Conservation (phyloP, 2,113 vertebrate species). For the Salvelinus sp. region DNA sequence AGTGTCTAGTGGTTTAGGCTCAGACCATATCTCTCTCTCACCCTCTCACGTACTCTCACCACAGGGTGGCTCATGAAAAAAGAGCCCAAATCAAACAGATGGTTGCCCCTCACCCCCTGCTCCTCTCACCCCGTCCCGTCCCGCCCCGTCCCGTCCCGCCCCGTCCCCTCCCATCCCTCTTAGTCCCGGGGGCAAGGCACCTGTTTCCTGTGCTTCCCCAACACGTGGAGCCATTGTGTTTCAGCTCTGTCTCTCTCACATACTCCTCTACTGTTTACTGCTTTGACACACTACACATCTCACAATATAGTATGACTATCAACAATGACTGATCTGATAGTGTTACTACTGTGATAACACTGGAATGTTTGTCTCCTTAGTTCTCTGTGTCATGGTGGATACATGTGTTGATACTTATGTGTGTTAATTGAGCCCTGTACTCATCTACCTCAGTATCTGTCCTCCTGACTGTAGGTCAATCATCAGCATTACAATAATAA, state of each 20-base stretch:
- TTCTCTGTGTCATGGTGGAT: too few species aligned
- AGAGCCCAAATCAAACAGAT: slow-evolving; percentile 41
- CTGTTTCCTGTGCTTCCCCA: slow-evolving; percentile 61
- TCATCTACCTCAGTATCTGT: neutral
- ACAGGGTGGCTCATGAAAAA: slow-evolving; percentile 28
- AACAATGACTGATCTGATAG: too few species aligned
- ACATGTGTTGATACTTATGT: too few species aligned
- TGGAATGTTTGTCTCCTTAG: too few species aligned
- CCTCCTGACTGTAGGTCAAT: neutral
- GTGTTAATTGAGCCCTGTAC: too few species aligned
- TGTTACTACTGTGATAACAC: too few species aligned
- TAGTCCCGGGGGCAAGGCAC: slow-evolving; percentile 52
- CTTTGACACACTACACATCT: slow-evolving; percentile 43
- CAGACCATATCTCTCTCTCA: too few species aligned
- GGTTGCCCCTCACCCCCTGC: neutral
- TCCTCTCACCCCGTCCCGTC: neutral
- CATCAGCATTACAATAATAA: neutral
- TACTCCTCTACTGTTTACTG: slow-evolving; percentile 45
- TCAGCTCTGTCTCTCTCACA: slow-evolving; percentile 31
- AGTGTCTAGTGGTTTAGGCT: too few species aligned
- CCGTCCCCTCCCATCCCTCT: neutral
- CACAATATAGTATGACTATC: neutral
- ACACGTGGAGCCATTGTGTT: slow-evolving; percentile 40
- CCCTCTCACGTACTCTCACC: too few species aligned
- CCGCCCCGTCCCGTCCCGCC: neutral